phyloP scores from a whole-genome alignment of 2,888 invertebrate species.

The Petrolisthes manimaculis region DNA sequence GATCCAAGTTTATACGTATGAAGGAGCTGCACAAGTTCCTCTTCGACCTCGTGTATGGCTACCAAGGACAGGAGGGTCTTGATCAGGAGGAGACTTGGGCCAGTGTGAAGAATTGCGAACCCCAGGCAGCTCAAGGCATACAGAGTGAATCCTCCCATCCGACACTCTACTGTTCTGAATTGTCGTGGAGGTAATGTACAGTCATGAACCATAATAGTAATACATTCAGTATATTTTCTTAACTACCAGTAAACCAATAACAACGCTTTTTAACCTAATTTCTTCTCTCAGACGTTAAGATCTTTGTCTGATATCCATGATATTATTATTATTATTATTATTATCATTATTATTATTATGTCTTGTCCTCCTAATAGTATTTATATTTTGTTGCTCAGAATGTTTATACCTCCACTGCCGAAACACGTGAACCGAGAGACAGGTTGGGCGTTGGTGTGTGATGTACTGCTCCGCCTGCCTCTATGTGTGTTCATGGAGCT shows the following conservation, averaged over 20 bases:
- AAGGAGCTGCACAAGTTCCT: conserved; percentile 78
- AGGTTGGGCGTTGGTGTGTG: conserved; percentile 81
- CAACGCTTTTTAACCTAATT: too few relatives aligned
- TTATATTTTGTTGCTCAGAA: conserved; percentile 31
- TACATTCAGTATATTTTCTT: too few relatives aligned
- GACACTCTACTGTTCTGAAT: conserved; percentile 53
- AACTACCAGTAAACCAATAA: too few relatives aligned
- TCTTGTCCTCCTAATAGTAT: too few relatives aligned
- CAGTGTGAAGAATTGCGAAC: conserved; percentile 17
- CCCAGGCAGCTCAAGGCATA: conserved; percentile 11
- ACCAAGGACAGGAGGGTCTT: conserved; percentile 70
- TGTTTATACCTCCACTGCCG: conserved; percentile 64
- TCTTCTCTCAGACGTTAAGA: too few relatives aligned
- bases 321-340: too few relatives aligned
- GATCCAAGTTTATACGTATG: conserved; percentile 79
- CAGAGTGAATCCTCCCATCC: conserved; percentile 42
- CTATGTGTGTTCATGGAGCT: conserved; percentile 79
- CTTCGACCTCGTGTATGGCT: conserved; percentile 78
- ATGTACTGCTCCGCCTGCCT: conserved; percentile 79
- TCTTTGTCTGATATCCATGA: too few relatives aligned
- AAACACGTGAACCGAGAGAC: conserved; percentile 72
- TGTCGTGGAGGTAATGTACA: conserved; percentile 38
- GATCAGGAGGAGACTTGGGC: conserved; percentile 66
- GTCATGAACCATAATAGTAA: too few relatives aligned
- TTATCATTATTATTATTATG: too few relatives aligned